Evolutionary conservation across 2,888 invertebrate species (phyloP).

Genomic region (Clanis bilineata): DNA sequence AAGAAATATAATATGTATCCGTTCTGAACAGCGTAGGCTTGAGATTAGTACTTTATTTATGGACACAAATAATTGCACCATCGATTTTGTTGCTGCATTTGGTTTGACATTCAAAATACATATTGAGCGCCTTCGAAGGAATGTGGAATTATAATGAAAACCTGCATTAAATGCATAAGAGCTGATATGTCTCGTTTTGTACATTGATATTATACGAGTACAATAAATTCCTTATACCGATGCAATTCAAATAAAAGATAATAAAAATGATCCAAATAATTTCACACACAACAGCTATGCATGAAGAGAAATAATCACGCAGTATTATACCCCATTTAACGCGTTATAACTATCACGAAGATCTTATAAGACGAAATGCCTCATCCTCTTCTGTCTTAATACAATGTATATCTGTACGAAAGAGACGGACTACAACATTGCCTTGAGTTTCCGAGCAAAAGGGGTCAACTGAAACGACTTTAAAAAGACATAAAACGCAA

Average conservation of each 20-base stretch:
- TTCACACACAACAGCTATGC: neutral
- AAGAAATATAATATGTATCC: slow-evolving; percentile 76
- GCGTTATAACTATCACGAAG: slow-evolving; percentile 38
- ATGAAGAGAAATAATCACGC: neutral
- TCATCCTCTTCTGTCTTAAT: slow-evolving; percentile 34
- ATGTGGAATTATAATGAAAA: neutral
- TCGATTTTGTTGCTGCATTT: slow-evolving; percentile 14
- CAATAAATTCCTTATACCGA: too few species aligned
- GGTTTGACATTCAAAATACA: slow-evolving; percentile 6
- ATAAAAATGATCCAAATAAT: neutral
- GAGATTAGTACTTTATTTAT: slow-evolving; percentile 36
- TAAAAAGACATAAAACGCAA: slow-evolving; percentile 54
- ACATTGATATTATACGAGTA: neutral
- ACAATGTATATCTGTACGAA: slow-evolving; percentile 33
- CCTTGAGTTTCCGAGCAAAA: slow-evolving; percentile 44
- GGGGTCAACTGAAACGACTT: slow-evolving; percentile 54
- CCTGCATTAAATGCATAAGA: neutral
- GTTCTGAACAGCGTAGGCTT: slow-evolving; percentile 60
- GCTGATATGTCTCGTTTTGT: neutral
- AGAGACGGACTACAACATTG: slow-evolving; percentile 38
- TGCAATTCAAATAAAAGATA: neutral
- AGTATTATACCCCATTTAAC: slow-evolving; percentile 33
- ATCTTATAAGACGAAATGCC: slow-evolving; percentile 29
- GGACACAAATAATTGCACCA: slow-evolving; percentile 14
- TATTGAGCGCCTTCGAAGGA: neutral